Conservation (phyloP, 1,140 invertebrate species). For the Zaprionus davidi region DNA sequence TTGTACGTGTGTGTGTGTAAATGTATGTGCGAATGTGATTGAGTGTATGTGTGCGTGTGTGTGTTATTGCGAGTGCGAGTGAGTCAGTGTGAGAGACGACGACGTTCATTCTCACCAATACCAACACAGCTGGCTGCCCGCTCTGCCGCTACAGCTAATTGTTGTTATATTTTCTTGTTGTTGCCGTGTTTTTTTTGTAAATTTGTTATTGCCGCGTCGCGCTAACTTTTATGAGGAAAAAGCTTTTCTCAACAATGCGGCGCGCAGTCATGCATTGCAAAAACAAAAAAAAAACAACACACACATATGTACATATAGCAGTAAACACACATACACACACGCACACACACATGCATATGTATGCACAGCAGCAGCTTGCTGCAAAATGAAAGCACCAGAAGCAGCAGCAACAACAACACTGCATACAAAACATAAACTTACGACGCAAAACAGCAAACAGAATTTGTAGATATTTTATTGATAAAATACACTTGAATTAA, state of each 20-base stretch:
- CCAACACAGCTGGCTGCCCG: slow-evolving; percentile 37
- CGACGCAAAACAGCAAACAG: slow-evolving; percentile 42
- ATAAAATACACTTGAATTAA: slow-evolving; percentile 10
- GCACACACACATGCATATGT: slow-evolving; percentile 5
- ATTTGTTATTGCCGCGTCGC: slow-evolving; percentile 66
- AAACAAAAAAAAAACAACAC: slow-evolving; percentile 45
- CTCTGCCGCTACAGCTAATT: slow-evolving; percentile 43
- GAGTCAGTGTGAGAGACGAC: slow-evolving; percentile 57
- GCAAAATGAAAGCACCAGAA: slow-evolving; percentile 72
- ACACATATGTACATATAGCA: slow-evolving; percentile 41
- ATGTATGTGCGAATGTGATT: slow-evolving; percentile 5
- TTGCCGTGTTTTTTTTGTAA: slow-evolving; percentile 4
- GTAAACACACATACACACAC: slow-evolving; percentile 44
- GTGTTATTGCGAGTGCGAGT: slow-evolving; percentile 33
- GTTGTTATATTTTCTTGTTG: slow-evolving; percentile 42
- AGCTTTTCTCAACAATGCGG: slow-evolving; percentile 68
- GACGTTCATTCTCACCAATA: slow-evolving; percentile 44
- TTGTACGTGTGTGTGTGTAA: slow-evolving; percentile 14
- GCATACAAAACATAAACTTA: slow-evolving; percentile 49
- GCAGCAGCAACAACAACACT: slow-evolving; percentile 53
- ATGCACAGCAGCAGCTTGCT: slow-evolving; percentile 55
- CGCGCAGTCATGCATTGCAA: slow-evolving; percentile 71
- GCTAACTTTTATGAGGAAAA: slow-evolving; percentile 69
- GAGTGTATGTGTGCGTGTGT: background rate
- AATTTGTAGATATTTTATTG: slow-evolving; percentile 10